These are phyloP conservation scores for Resseliella maxima DNA, from an alignment of 2,888 invertebrate species.

Conservation along the genomic window DNA sequence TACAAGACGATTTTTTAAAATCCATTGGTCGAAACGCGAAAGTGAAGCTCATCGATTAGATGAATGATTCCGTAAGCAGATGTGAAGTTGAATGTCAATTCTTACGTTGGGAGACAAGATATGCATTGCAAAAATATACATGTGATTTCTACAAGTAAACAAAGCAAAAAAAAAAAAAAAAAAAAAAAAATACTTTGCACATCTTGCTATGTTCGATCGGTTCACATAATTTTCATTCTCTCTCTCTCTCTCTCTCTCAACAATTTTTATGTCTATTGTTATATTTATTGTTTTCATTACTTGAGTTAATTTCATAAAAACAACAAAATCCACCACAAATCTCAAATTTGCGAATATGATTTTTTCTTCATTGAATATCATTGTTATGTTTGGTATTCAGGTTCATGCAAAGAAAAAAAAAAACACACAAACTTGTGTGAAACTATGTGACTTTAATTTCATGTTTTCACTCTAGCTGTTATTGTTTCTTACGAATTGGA, in stretches of 20 bases:
- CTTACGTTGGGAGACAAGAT: not conserved
- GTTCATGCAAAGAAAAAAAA: conserved; percentile 4
- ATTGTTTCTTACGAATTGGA: not conserved
- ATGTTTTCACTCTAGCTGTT: not conserved
- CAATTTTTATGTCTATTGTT: conserved; percentile 22
- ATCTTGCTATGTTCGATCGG: not conserved
- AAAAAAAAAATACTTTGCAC: not conserved
- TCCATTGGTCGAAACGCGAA: not conserved
- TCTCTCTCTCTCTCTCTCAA: not conserved
- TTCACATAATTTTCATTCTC: not conserved
- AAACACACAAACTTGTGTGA: not conserved
- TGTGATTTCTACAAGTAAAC: not conserved
- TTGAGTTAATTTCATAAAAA: not conserved
- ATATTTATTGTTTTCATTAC: conserved; percentile 20
- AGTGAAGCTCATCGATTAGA: not conserved
- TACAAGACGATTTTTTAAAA: too few relatives aligned
- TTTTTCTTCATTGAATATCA: not conserved
- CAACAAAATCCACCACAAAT: not conserved
- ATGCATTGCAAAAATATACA: conserved; percentile 11
- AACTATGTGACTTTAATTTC: conserved; percentile 35
- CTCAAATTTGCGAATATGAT: not conserved
- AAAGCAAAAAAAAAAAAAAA: not conserved
- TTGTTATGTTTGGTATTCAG: not conserved
- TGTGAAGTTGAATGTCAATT: conserved; percentile 45
- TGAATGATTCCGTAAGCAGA: not conserved